Conservation (phyloP, 2,888 invertebrate genomes). For the Platycheirus albimanus region DNA sequence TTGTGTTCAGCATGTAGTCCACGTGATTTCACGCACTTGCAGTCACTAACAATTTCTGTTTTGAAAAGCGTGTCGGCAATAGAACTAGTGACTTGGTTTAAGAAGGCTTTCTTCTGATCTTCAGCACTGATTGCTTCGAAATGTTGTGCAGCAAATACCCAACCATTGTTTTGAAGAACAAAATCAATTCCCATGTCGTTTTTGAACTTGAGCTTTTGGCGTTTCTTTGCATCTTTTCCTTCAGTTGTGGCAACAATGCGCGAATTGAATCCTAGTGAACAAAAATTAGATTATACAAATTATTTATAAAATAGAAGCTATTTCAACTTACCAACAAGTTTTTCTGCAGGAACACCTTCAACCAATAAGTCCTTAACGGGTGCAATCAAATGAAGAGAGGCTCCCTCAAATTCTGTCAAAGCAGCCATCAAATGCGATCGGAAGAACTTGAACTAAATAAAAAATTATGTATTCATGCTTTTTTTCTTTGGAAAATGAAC, state of each 20-base stretch:
- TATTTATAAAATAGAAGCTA: neutral
- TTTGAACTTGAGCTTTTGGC: conserved; percentile 84
- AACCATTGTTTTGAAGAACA: conserved; percentile 83
- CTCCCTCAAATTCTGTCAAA: conserved; percentile 84
- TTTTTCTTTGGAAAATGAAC: conserved; percentile 24
- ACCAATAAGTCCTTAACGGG: conserved; percentile 84
- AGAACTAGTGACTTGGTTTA: conserved; percentile 78
- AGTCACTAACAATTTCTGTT: conserved; percentile 80
- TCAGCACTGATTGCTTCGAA: conserved; percentile 77
- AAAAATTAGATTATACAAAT: neutral
- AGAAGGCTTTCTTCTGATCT: conserved; percentile 78
- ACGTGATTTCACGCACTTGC: conserved; percentile 77
- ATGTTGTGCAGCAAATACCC: conserved; percentile 80
- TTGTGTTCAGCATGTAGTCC: conserved; percentile 80
- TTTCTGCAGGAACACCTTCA: conserved; percentile 81
- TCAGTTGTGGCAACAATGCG: conserved; percentile 87
- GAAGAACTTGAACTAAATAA: conserved; percentile 78
- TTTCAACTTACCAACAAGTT: conserved; percentile 81
- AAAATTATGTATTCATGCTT: conserved; percentile 8
- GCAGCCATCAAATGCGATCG: conserved; percentile 77
- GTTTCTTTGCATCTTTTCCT: conserved; percentile 85
- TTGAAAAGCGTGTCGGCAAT: conserved; percentile 81
- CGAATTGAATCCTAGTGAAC: conserved; percentile 84
- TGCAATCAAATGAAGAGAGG: conserved; percentile 86
- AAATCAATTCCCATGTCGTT: conserved; percentile 88